phyloP scores from a whole-genome alignment of 2,113 vertebrate genomes.

The Patagioenas fasciata region DNA sequence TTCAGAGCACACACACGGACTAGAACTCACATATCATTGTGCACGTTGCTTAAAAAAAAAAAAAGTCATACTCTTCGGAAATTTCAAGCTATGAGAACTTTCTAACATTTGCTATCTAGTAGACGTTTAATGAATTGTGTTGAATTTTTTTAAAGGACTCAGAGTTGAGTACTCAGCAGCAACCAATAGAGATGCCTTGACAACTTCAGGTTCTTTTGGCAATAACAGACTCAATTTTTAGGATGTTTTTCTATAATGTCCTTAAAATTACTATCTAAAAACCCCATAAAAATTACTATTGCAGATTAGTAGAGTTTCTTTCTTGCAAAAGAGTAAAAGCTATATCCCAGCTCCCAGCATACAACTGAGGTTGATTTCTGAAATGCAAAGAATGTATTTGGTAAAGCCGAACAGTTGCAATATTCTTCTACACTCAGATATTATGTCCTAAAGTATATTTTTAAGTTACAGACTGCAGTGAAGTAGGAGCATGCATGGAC shows the following conservation, averaged over 20 bases:
- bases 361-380: background rate
- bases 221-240: background rate
- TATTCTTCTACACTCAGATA: background rate
- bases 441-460: background rate
- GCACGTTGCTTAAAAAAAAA: background rate
- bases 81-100: background rate
- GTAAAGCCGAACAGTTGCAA: background rate
- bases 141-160: background rate
- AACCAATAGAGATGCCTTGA: background rate
- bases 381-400: background rate
- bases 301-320: background rate
- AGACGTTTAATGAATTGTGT: background rate
- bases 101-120: background rate
- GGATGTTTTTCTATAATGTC: background rate
- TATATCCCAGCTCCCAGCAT: background rate
- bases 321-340: background rate
- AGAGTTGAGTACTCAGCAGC: background rate
- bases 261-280: background rate
- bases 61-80: background rate
- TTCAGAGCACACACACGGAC: background rate
- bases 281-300: rapidly evolving
- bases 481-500: background rate
- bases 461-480: background rate
- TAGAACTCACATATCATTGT: background rate
- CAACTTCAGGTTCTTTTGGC: background rate